phyloP scores from a whole-genome alignment of 2,888 invertebrate genomes.

The Drosophila siamana region DNA sequence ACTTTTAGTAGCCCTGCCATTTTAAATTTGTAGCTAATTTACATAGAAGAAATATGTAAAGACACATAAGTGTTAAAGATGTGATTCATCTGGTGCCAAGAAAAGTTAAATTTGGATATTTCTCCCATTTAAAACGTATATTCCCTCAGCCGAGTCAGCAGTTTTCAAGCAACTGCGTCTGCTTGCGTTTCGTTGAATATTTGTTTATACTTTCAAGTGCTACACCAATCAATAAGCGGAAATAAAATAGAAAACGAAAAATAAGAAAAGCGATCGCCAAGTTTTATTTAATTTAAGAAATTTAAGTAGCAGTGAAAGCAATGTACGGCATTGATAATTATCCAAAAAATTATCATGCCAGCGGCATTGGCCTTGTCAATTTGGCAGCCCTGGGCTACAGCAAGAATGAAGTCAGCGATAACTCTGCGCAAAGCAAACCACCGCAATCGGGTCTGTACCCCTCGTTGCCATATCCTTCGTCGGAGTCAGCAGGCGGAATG shows the following conservation, averaged over 20 bases:
- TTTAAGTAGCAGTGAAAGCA: constrained; percentile 25
- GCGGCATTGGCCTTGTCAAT: constrained; percentile 84
- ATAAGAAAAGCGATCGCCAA: not conserved
- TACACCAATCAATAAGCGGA: constrained; percentile 30
- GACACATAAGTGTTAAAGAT: constrained; percentile 57
- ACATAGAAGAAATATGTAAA: constrained; percentile 10
- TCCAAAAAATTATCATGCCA: constrained; percentile 84
- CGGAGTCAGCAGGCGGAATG: constrained; percentile 73
- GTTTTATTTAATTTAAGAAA: constrained; percentile 21
- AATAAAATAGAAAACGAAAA: constrained; percentile 7
- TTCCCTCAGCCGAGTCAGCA: constrained; percentile 66
- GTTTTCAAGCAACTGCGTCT: constrained; percentile 51
- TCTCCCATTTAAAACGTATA: constrained; percentile 69
- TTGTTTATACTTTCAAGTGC: constrained; percentile 33
- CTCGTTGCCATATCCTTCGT: constrained; percentile 79
- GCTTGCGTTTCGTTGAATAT: constrained; percentile 36
- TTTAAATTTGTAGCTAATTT: not conserved
- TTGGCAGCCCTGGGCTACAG: constrained; percentile 83
- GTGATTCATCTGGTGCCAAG: constrained; percentile 66
- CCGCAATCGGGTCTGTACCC: constrained; percentile 80
- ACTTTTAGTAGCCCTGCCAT: too few species aligned
- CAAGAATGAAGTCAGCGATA: constrained; percentile 68
- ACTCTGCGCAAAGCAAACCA: constrained; percentile 33
- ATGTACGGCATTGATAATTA: constrained; percentile 79
- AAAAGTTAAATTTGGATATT: constrained; percentile 74